Percentiles rank a stretch among this genome's conserved stretches.
These are phyloP conservation scores for Rhinophrynus dorsalis DNA, from an alignment of 2,797 vertebrate species.

Conservation along the genomic window DNA sequence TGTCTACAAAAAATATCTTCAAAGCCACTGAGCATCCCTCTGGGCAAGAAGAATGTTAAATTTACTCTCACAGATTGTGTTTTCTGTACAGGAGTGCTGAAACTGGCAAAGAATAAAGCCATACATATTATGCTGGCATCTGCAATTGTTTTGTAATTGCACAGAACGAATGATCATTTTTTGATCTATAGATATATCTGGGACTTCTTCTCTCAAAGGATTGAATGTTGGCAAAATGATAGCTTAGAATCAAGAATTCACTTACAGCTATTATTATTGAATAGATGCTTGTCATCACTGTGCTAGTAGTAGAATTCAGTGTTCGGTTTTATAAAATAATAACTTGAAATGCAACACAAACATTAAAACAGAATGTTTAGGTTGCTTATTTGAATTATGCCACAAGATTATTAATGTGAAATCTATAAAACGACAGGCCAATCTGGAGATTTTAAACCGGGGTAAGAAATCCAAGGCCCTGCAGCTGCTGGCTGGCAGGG, in stretches of 20 bases:
- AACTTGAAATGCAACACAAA: no score
- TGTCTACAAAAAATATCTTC: conserved; percentile 5
- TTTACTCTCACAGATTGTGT: conserved; percentile 41
- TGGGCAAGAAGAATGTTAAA: conserved; percentile 15
- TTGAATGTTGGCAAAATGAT: background rate
- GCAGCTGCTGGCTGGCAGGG: no score
- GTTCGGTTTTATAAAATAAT: no score
- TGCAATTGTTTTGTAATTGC: conserved; percentile 30
- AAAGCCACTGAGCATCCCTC: conserved; percentile 5
- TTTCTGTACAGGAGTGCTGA: conserved; percentile 12
- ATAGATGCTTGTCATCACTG: background rate
- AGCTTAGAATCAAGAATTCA: background rate
- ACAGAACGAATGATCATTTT: conserved; percentile 22
- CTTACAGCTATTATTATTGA: background rate
- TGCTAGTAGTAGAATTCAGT: no score
- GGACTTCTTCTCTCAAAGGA: background rate
- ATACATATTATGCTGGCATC: conserved; percentile 28
- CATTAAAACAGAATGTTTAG: no score
- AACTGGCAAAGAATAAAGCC: conserved; percentile 15
- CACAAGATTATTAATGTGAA: no score
- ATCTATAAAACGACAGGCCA: no score
- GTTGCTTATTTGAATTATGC: no score
- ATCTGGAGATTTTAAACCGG: no score
- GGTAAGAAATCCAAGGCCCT: no score
- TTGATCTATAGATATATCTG: conserved; percentile 4